Evolutionary conservation across 2,888 invertebrate species (phyloP).

Genomic region (Adelphocoris suturalis): DNA sequence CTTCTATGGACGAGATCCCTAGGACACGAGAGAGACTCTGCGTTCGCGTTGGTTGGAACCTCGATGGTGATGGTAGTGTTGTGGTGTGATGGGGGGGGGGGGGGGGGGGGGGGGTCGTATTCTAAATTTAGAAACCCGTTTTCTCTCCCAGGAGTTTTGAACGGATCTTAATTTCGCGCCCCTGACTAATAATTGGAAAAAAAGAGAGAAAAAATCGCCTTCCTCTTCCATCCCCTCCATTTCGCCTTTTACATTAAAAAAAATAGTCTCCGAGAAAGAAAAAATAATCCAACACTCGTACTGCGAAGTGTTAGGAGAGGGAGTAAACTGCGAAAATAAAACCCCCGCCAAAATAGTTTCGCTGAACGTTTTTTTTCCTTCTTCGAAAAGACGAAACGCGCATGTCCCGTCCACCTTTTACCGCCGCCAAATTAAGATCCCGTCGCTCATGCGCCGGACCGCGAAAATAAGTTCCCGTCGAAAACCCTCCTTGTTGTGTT

Average conservation of each 20-base stretch:
- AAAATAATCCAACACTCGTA: too few relatives aligned
- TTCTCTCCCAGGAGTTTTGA: conserved; percentile 1
- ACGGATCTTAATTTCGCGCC: background rate
- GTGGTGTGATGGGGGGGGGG: background rate
- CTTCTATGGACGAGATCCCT: too few relatives aligned
- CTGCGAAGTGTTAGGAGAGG: background rate
- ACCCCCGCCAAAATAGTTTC: background rate
- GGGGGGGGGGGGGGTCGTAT: background rate
- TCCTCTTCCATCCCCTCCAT: too few relatives aligned
- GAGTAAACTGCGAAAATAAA: background rate
- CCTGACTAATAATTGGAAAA: too few relatives aligned
- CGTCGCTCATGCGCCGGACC: background rate
- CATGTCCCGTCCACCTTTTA: background rate
- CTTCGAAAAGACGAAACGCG: background rate
- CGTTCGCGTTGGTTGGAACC: too few relatives aligned
- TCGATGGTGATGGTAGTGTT: background rate
- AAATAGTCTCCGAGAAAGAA: too few relatives aligned
- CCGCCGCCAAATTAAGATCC: conserved; percentile 12
- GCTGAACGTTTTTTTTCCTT: background rate
- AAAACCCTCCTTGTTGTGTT: background rate
- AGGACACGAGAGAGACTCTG: too few relatives aligned
- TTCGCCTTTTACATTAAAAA: too few relatives aligned
- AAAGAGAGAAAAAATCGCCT: background rate
- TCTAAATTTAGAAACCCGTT: conserved; percentile 25
- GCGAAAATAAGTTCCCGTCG: conserved; percentile 31